A percentile compares a stretch with the other conserved stretches of the same genome.
These are phyloP conservation scores for Mycteria americana DNA, from an alignment of 2,797 vertebrate genomes.

Conservation along the genomic window DNA sequence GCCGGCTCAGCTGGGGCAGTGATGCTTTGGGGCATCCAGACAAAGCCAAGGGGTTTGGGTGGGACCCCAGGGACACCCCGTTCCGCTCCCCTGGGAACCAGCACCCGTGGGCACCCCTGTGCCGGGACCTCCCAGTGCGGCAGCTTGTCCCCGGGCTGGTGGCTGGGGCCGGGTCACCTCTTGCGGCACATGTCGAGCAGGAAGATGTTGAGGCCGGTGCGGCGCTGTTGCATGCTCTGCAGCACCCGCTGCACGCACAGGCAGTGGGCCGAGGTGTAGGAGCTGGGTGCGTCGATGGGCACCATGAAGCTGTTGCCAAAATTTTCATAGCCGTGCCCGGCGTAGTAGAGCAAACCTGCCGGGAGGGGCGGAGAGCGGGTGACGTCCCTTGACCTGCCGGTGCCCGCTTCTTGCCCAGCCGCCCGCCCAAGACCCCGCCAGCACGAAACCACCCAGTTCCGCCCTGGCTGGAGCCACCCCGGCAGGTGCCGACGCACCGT, in stretches of 20 bases:
- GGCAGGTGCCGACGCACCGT: conserved; percentile 57
- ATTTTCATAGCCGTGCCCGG: conserved; percentile 88
- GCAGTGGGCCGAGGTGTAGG: conserved; percentile 84
- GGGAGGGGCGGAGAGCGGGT: neutral
- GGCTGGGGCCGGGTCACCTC: conserved; percentile 59
- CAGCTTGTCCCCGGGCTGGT: neutral
- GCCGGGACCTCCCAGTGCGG: neutral
- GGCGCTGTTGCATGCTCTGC: conserved; percentile 84
- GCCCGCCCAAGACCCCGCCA: neutral
- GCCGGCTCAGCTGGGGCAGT: neutral
- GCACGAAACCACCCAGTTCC: neutral
- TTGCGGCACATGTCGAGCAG: conserved; percentile 91
- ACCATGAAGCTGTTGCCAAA: conserved; percentile 92
- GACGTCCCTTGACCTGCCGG: neutral
- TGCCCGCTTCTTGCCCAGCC: neutral
- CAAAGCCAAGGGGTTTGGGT: neutral
- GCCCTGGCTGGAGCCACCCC: neutral
- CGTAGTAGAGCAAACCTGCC: conserved; percentile 87
- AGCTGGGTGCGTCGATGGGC: conserved; percentile 82
- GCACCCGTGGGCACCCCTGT: neutral
- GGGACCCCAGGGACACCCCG: accelerated
- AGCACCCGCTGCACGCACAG: conserved; percentile 85
- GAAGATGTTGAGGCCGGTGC: conserved; percentile 86
- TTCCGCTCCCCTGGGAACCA: accelerated
- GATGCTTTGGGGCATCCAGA: neutral